A percentile compares a stretch with the other conserved stretches of the same genome.
These are phyloP conservation scores for Cheilinus undulatus DNA, from an alignment of 2,113 vertebrate species.

Conservation along the genomic window DNA sequence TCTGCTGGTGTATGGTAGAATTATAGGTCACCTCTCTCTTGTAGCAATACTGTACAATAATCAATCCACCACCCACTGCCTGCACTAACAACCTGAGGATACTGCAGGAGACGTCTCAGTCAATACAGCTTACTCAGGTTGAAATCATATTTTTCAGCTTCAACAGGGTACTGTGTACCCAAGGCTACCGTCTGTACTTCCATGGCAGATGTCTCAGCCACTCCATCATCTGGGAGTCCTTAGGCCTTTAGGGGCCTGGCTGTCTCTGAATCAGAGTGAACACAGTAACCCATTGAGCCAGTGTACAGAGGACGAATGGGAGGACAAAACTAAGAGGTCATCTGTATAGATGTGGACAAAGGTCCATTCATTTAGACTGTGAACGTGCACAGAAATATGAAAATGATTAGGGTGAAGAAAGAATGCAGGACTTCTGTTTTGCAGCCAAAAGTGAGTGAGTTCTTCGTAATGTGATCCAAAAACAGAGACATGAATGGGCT, in stretches of 20 bases:
- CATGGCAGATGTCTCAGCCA: constrained; percentile 65
- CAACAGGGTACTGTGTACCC: constrained; percentile 59
- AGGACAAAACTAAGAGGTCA: constrained; percentile 66
- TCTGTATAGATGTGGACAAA: constrained; percentile 52
- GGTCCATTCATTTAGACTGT: constrained; percentile 51
- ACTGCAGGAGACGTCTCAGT: constrained; percentile 50
- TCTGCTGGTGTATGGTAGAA: constrained; percentile 18
- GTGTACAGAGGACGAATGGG: constrained; percentile 53
- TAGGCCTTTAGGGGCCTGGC: constrained; percentile 49
- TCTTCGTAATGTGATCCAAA: constrained; percentile 30
- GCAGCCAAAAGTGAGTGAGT: constrained; percentile 19
- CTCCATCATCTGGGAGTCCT: constrained; percentile 71
- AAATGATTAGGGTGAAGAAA: constrained; percentile 21
- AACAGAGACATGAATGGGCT: constrained; percentile 31
- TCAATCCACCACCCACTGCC: constrained; percentile 50
- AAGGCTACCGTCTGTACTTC: constrained; percentile 71
- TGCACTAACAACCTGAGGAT: constrained; percentile 44
- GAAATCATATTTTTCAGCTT: constrained; percentile 65
- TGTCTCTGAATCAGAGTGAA: constrained; percentile 58
- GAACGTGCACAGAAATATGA: constrained; percentile 27
- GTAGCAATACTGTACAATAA: constrained; percentile 31
- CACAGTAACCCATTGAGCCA: constrained; percentile 67
- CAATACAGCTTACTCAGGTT: constrained; percentile 59
- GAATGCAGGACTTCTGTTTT: constrained; percentile 32
- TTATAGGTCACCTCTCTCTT: constrained; percentile 23